phyloP scores from a whole-genome alignment of 2,797 vertebrate genomes.

The Mus spretus region DNA sequence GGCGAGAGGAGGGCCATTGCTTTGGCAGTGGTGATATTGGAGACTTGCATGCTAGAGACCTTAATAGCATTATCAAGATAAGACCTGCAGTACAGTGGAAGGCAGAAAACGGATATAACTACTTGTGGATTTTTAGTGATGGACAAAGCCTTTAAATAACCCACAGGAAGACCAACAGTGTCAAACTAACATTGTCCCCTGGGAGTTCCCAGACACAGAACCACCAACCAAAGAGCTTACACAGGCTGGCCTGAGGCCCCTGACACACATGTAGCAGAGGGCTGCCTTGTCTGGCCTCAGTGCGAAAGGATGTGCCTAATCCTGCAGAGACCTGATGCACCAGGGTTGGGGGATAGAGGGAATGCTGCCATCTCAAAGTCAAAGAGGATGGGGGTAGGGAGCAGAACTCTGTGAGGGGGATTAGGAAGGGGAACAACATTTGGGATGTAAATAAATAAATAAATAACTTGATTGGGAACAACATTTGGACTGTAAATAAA shows the following conservation, averaged over 20 bases:
- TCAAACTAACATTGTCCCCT: neutral
- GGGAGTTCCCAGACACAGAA: neutral
- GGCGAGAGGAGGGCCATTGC: neutral
- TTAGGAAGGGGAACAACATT: neutral
- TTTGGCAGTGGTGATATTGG: neutral
- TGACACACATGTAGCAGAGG: neutral
- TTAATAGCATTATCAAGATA: neutral
- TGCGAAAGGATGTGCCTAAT: neutral
- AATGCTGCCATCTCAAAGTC: neutral
- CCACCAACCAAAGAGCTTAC: neutral
- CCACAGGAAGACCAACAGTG: neutral
- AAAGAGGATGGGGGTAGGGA: neutral
- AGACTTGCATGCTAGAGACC: no score
- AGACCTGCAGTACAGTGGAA: neutral
- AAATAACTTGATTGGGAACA: no score
- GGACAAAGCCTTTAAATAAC: neutral
- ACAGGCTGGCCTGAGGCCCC: neutral
- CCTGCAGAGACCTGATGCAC: neutral
- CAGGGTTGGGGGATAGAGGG: no score
- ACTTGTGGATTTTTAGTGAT: neutral
- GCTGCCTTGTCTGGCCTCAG: neutral
- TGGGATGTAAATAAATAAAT: no score
- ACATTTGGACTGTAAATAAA: no score
- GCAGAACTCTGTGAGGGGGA: neutral
- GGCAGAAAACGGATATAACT: neutral